Evolutionary conservation across 1,140 invertebrate species (phyloP).

Genomic region (Pseudomyrmex dendroicus): DNA sequence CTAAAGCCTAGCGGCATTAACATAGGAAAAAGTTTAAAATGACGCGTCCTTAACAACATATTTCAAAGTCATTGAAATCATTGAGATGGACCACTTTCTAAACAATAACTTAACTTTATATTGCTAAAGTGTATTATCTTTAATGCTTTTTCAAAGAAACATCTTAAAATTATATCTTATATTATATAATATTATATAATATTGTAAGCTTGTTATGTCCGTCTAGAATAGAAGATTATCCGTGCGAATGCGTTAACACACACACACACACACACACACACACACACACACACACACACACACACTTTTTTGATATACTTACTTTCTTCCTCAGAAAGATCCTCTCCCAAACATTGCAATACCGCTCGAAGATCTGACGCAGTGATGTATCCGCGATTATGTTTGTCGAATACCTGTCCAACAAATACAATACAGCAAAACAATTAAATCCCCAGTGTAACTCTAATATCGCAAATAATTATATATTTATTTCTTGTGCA

Average conservation of each 20-base stretch:
- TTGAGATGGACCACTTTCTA: background rate
- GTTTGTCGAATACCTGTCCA: conserved; percentile 91
- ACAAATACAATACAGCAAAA: conserved; percentile 14
- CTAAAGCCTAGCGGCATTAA: too few species aligned
- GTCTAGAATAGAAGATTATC: background rate
- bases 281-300: too few species aligned
- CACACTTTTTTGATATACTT: conserved; percentile 76
- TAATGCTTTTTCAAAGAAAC: too few species aligned
- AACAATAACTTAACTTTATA: conserved; percentile 17
- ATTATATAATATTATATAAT: background rate
- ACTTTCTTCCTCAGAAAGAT: conserved; percentile 95
- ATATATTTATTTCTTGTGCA: background rate
- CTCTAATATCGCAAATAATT: background rate
- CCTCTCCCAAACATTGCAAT: conserved; percentile 93
- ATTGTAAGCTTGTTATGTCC: conserved; percentile 7
- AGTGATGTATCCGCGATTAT: conserved; percentile 94
- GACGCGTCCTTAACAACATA: too few species aligned
- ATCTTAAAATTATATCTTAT: too few species aligned
- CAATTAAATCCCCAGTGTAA: background rate
- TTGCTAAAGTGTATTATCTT: conserved; percentile 20
- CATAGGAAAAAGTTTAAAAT: too few species aligned
- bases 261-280: background rate
- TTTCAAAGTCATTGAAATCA: too few species aligned
- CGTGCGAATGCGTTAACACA: conserved; percentile 5
- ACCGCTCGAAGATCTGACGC: conserved; percentile 93